Base-by-base conservation (phyloP, 2,113 vertebrate species). In the Tonatia bakeri region DNA sequence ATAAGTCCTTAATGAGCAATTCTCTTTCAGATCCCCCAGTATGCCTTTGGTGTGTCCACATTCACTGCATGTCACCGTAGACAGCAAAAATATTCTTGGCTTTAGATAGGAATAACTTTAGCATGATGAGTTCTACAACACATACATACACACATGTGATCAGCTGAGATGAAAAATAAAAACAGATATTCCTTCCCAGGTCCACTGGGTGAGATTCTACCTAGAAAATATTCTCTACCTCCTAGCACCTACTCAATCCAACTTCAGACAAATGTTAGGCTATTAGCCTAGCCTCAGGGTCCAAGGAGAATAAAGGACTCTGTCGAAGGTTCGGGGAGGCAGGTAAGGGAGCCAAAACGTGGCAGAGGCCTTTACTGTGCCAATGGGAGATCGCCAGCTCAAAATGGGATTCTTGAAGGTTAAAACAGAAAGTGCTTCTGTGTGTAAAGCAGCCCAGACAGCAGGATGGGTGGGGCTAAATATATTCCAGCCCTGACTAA, bases 391-490 rank as follows among this genome's bases (percentile, higher is more conserved):
- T 22, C 75, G 67, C 10, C 92, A 96, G 40, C 64, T 91, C 96
- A 82, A 87, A 93, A 87, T 90, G 96, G 89, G 82, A 92, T 91
- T 89, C 0, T 4, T 59, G 24, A 80, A 98, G 94, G 97, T 97
- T 93, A 97, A 98, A 97, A 97, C 47, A 97, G 92, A 96, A 87
- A 91, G 96, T 95, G 91, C 82, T 98, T 95, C 95, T 96, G 79
- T 97, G 96, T 94, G 93, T 96, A 97, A 97, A 98, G 96, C 59
- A 98, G 87, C 13, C 82, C 22, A 87, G 97, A 97, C 94, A 97
- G 96, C 87, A 87, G 98, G 97, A 98, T 98, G 96, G 97, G 98
- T 98, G 96, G 70, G 61, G 69, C 91, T 93, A 95, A 96, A 97
- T 95, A 96, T 47, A 76, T 95, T 96, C 93, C 94, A 97, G 75